Conservation (phyloP, 2,888 invertebrate species). For the Rhabditoides inermis region DNA sequence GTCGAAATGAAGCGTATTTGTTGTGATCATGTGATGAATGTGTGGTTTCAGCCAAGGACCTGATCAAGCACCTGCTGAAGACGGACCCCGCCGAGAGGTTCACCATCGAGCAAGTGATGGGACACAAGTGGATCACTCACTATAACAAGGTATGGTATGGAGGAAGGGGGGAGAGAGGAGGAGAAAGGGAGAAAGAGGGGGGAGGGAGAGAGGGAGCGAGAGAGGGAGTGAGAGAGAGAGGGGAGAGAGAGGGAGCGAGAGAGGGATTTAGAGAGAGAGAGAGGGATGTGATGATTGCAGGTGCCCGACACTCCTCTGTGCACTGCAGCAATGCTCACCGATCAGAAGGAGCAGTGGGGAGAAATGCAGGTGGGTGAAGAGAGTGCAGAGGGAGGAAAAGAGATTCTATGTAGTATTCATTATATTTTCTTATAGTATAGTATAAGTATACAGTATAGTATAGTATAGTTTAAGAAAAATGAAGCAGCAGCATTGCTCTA, state of each 20-base stretch:
- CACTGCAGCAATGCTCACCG: constrained; percentile 77
- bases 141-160: constrained; percentile 54
- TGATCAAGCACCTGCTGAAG: constrained; percentile 85
- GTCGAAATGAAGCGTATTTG: too few species aligned
- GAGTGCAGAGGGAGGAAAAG: background rate
- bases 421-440: background rate
- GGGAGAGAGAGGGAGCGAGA: too few species aligned
- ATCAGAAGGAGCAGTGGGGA: constrained; percentile 86
- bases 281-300: constrained; percentile 6
- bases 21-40: background rate
- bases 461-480: background rate
- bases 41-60: constrained; percentile 67
- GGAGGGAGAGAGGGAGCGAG: too few species aligned
- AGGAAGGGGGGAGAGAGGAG: too few species aligned
- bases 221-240: too few species aligned
- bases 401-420: background rate
- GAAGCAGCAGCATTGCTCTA: background rate
- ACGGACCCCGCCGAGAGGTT: constrained; percentile 83
- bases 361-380: constrained; percentile 67
- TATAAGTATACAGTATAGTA: background rate
- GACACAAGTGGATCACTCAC: constrained; percentile 68
- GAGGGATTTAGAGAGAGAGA: too few species aligned
- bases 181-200: too few species aligned
- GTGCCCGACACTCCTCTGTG: constrained; percentile 87
- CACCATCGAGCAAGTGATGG: constrained; percentile 70